Percentiles rank a stretch among this genome's conserved stretches.
Evolutionary conservation across 2,888 invertebrate genomes (phyloP).

Genomic region (Tipula confusa): DNA sequence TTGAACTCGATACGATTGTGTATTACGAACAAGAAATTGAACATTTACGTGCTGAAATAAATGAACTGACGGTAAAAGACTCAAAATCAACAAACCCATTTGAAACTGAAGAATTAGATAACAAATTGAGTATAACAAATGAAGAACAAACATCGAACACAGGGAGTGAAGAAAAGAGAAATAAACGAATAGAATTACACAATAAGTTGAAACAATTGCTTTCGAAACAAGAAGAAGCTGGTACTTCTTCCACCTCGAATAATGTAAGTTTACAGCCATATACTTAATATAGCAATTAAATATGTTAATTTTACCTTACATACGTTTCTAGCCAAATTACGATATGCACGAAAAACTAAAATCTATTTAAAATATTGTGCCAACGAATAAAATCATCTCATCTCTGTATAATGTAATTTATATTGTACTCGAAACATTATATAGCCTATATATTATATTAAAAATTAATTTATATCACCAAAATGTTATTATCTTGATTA

Average conservation of each 20-base stretch:
- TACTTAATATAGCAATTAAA: neutral
- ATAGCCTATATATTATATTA: neutral
- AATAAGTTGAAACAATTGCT: neutral
- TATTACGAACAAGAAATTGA: neutral
- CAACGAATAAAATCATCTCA: neutral
- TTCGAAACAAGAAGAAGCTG: neutral
- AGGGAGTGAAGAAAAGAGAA: neutral
- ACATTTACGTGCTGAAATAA: neutral
- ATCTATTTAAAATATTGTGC: neutral
- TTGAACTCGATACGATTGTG: neutral
- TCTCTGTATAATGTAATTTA: neutral
- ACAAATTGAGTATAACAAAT: neutral
- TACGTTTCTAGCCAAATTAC: neutral
- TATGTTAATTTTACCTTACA: neutral
- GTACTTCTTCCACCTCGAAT: neutral
- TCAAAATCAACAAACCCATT: neutral
- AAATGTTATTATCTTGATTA: constrained; percentile 7
- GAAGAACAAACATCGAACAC: neutral
- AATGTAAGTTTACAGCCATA: neutral
- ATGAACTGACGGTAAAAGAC: neutral
- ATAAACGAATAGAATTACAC: neutral
- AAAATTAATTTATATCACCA: constrained; percentile 12
- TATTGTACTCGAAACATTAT: neutral
- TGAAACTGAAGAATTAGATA: neutral
- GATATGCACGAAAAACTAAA: neutral